Percentiles rank a stretch among this genome's conserved stretches.
Evolutionary conservation across 1,140 invertebrate species (phyloP).

Genomic region (Drosophila ercepeae): DNA sequence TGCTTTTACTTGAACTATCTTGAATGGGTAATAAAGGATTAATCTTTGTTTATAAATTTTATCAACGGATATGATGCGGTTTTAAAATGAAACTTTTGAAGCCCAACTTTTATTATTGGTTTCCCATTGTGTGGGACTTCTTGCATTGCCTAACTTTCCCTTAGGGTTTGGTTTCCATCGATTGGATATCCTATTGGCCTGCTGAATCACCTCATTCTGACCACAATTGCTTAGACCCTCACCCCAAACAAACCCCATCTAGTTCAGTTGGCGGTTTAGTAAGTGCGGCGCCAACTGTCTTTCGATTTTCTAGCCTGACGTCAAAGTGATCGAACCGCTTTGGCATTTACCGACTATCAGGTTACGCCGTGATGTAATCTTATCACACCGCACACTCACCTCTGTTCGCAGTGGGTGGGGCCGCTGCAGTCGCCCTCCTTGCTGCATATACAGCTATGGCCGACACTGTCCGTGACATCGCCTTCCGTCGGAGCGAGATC

Average conservation of each 20-base stretch:
- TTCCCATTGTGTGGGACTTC: constrained; percentile 1
- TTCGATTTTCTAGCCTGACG: constrained; percentile 26
- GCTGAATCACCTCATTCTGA: constrained; percentile 24
- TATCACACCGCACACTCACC: constrained; percentile 56
- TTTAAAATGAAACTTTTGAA: too few relatives aligned
- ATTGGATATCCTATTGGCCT: neutral
- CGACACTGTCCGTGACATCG: constrained; percentile 42
- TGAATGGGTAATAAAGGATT: constrained; percentile 28
- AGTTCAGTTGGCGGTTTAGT: constrained; percentile 64
- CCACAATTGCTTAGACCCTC: constrained; percentile 22
- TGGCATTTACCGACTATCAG: constrained; percentile 20
- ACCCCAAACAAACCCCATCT: constrained; percentile 36
- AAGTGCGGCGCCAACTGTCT: constrained; percentile 39
- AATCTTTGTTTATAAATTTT: constrained; percentile 17
- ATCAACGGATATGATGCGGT: constrained; percentile 10
- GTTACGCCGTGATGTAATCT: constrained; percentile 46
- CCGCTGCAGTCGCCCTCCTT: constrained; percentile 22
- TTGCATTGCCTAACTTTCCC: constrained; percentile 11
- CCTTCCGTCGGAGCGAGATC: constrained; percentile 31
- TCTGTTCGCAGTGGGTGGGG: constrained; percentile 52
- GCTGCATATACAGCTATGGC: constrained; percentile 10
- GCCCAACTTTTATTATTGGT: neutral
- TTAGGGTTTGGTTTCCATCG: neutral
- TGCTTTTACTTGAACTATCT: constrained; percentile 31
- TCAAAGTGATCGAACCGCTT: constrained; percentile 42